Evolutionary conservation across 2,797 vertebrate genomes (phyloP), one percentile per base, ranked within the genome.

Genomic region (Lates japonicus): DNA sequence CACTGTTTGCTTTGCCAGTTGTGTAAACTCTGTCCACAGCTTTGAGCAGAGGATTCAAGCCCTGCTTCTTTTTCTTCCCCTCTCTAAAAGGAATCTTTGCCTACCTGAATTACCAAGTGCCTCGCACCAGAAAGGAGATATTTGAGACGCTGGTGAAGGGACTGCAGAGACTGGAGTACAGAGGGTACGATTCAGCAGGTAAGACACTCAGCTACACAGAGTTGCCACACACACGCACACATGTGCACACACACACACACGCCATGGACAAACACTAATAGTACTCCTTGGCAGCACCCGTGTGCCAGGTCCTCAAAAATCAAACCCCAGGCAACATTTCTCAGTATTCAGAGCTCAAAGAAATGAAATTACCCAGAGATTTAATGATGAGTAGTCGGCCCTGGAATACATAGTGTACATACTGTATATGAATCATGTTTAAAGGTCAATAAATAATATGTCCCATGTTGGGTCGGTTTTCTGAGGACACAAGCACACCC

Each of bases 101-200:
- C 86, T 99, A 99, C 95, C 96, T 99, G 82, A 99, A 99, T 95
- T 97, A 99, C 93, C 95, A 91, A 94, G 97, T 99, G 68, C 96
- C 97, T 81, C 96, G 96, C 69, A 98, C 97, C 29, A 96, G 97
- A 88, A 98, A 96, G 88, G 97, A 97, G 92, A 97, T 99, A 92
- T 97, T 96, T 90, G 96, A 97, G 87, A 99, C 95, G 13, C 92
- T 99, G 68, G 95, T 99, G 90, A 98, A 96, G 90, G 98, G 98
- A 70, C 94, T 99, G 78, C 97, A 97, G 95, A 96, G 98, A 46
- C 95, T 99, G 81, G 98, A 99, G 92, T 99, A 99, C 95, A 96
- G 98, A 95, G 98, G 98, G 29, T 99, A 99, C 65, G 98, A 99
- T 95, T 99, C 98, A 58, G 98, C 98, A 96, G 98, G 98, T 99